phyloP scores from a whole-genome alignment of 1,140 invertebrate species.

The Microplitis demolitor region DNA sequence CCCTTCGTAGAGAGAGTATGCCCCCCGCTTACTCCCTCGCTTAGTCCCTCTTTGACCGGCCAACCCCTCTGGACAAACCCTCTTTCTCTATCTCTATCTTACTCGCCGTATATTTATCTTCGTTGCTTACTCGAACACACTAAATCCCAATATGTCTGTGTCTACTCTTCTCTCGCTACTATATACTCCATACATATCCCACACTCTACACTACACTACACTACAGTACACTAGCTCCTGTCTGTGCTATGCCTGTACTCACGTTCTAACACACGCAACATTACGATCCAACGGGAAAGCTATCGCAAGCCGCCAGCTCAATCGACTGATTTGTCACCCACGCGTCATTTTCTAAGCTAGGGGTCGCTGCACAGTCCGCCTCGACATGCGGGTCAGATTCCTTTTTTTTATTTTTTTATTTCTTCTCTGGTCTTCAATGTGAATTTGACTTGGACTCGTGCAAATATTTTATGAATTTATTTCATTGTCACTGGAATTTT shows the following conservation, averaged over 20 bases:
- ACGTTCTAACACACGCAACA: neutral
- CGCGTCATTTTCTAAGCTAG: conserved; percentile 55
- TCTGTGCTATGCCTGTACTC: conserved; percentile 23
- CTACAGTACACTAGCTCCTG: conserved; percentile 37
- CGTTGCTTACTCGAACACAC: no score
- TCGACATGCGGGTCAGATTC: neutral
- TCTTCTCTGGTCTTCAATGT: no score
- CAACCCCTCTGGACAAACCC: conserved; percentile 24
- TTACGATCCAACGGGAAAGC: conserved; percentile 27
- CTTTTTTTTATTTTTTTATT: neutral
- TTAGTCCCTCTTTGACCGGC: conserved; percentile 28
- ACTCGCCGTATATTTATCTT: conserved; percentile 32
- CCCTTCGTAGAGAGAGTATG: conserved; percentile 35
- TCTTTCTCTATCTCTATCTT: conserved; percentile 31
- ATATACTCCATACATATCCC: no score
- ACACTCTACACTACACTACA: no score
- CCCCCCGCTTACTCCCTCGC: conserved; percentile 3
- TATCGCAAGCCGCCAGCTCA: conserved; percentile 47
- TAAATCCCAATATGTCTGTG: no score
- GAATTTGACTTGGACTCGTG: no score
- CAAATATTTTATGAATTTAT: no score
- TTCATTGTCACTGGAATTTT: no score
- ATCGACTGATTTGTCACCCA: conserved; percentile 61
- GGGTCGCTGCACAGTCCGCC: neutral
- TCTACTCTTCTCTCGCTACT: no score